phyloP scores from a whole-genome alignment of 2,888 invertebrate species.

The Selenia dentaria region DNA sequence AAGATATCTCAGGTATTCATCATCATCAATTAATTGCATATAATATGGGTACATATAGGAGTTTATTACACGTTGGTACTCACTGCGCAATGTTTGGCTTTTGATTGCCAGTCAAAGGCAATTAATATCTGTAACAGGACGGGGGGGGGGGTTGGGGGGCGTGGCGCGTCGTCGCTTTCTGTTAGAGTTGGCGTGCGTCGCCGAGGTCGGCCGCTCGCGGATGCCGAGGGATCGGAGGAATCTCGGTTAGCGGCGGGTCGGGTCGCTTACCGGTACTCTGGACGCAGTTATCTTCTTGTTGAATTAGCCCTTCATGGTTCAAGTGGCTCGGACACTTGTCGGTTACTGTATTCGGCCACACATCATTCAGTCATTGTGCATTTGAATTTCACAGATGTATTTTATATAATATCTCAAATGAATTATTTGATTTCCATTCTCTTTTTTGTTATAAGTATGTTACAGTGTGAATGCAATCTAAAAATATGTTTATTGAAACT shows the following conservation, averaged over 20 bases:
- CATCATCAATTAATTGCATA: too few species aligned
- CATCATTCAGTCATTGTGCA: too few species aligned
- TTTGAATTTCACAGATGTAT: too few species aligned
- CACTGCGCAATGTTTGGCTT: neutral
- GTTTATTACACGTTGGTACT: too few species aligned
- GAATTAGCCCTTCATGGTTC: neutral
- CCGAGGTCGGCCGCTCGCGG: constrained; percentile 41
- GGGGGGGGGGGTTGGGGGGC: constrained; percentile 29
- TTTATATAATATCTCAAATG: too few species aligned
- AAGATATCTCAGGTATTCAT: too few species aligned
- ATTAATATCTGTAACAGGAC: constrained; percentile 14
- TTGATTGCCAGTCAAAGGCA: constrained; percentile 6
- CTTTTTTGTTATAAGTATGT: too few species aligned
- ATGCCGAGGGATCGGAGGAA: constrained; percentile 39
- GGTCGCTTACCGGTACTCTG: constrained; percentile 4
- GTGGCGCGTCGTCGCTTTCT: constrained; percentile 44
- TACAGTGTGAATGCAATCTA: too few species aligned
- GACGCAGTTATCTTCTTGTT: constrained; percentile 5
- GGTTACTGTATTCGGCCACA: too few species aligned
- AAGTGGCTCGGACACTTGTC: neutral
- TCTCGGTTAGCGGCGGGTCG: constrained; percentile 31
- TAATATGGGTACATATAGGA: too few species aligned
- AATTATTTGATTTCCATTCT: too few species aligned
- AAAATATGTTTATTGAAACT: too few species aligned
- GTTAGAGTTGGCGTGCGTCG: constrained; percentile 51